Percentiles rank a stretch among this genome's conserved stretches.
Conservation (phyloP, 2,113 vertebrate genomes). For the Eulemur rufifrons region DNA sequence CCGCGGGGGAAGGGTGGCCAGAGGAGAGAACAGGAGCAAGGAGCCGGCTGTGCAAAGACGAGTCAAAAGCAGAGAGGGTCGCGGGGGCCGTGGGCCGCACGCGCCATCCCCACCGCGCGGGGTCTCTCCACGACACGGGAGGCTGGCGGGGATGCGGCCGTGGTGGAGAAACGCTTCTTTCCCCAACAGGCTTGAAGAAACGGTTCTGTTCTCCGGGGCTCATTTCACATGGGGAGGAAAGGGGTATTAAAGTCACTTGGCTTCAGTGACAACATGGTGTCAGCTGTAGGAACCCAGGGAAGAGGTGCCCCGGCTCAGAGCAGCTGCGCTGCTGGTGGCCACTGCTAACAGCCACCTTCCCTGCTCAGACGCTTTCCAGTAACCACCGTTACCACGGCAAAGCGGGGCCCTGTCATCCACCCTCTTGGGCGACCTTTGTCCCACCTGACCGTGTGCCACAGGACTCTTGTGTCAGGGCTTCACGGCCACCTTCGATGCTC, state of each 20-base stretch:
- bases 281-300: background rate
- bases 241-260: background rate
- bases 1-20: background rate
- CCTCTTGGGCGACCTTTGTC: background rate
- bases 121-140: fast-evolving
- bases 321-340: background rate
- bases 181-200: background rate
- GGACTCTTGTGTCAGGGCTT: fast-evolving
- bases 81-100: fast-evolving
- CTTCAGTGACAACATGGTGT: background rate
- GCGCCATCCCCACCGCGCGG: background rate
- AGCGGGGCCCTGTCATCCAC: no score
- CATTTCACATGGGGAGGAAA: background rate
- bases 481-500: fast-evolving
- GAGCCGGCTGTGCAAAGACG: no score
- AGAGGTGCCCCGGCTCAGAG: background rate
- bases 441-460: fast-evolving
- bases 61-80: background rate
- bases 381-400: background rate
- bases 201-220: background rate
- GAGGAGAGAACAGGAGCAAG: background rate
- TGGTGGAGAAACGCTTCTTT: background rate
- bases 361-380: background rate
- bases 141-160: background rate
- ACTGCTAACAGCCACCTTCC: background rate